These are phyloP conservation scores for Mesoclemmys tuberculata DNA, from an alignment of 2,113 vertebrate species.

Conservation along the genomic window DNA sequence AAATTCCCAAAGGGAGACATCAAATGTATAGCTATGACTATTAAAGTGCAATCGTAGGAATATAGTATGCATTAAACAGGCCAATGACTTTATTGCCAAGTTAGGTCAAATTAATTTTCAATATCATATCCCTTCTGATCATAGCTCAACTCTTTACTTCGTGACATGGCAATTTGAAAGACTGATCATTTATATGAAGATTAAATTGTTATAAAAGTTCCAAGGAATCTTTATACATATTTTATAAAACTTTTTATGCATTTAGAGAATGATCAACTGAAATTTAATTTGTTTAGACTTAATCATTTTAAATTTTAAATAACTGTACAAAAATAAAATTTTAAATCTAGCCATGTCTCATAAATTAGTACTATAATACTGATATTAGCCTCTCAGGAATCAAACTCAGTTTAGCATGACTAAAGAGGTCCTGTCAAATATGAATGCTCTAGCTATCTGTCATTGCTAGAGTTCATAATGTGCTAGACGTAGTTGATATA, in stretches of 20 bases:
- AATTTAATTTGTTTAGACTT: slow-evolving; percentile 81
- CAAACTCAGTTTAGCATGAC: slow-evolving; percentile 58
- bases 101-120: background rate
- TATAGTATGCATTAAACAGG: background rate
- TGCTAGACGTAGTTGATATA: background rate
- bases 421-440: slow-evolving; percentile 62
- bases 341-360: slow-evolving; percentile 71
- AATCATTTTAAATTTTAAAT: slow-evolving; percentile 80
- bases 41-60: background rate
- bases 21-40: background rate
- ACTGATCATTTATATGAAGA: slow-evolving; percentile 54
- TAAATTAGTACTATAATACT: slow-evolving; percentile 69
- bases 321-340: slow-evolving; percentile 73
- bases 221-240: slow-evolving; percentile 71
- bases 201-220: slow-evolving; percentile 66
- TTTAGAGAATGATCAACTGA: slow-evolving; percentile 76
- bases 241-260: slow-evolving; percentile 74
- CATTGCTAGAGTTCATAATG: slow-evolving; percentile 6
- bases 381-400: slow-evolving; percentile 76
- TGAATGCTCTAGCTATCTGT: background rate
- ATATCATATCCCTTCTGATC: background rate
- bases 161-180: background rate
- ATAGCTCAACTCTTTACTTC: background rate
- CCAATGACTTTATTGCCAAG: background rate
- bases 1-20: background rate